Evolutionary conservation across 2,113 vertebrate species (phyloP), one percentile per base, ranked within the genome.

Genomic region (Conger conger): DNA sequence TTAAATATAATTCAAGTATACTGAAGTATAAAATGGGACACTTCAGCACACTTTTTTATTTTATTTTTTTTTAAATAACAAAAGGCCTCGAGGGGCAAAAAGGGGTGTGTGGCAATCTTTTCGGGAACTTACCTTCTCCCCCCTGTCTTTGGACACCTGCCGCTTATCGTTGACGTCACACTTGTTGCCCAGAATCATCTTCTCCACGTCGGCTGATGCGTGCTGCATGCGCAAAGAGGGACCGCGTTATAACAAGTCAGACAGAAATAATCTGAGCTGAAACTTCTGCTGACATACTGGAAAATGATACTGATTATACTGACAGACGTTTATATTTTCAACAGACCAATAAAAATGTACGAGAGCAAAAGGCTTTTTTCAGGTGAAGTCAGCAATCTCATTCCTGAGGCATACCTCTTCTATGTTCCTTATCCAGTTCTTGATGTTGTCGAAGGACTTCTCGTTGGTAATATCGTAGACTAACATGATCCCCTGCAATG

Each of bases 141-240:
- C 98, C 33, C 97, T 94, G 57, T 99, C 98, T 94, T 95, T 97
- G 79, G 98, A 97, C n/a, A 99, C 98, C 87, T 99, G 98, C 84
- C 98, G 95, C 92, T 98, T 99, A 90, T 99, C 96, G 0, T 99
- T 99, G 80, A 99, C 98, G 18, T 99, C 98, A 79, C 98, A 99
- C 88, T 99, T 99, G 91, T 99, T 99, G 7, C 98, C 98, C 1
- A 99, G 95, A 82, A 99, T 97, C 98, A 99, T 99, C 92, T 99
- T 99, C 86, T 99, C 98, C 1, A 99, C 98, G 1, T 99, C 98
- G 0, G 97, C 95, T 17, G 98, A 99, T 8, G 98, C 98, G 27
- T 99, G 98, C 98, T 99, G 87, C 5, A 83, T 89, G 63, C 38
- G 68, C 68, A 33, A 33, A 84, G 33, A 81, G 11, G 73, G 38